These are phyloP conservation scores for Drosophila takahashii DNA, from an alignment of 1,140 invertebrate genomes.

Conservation along the genomic window DNA sequence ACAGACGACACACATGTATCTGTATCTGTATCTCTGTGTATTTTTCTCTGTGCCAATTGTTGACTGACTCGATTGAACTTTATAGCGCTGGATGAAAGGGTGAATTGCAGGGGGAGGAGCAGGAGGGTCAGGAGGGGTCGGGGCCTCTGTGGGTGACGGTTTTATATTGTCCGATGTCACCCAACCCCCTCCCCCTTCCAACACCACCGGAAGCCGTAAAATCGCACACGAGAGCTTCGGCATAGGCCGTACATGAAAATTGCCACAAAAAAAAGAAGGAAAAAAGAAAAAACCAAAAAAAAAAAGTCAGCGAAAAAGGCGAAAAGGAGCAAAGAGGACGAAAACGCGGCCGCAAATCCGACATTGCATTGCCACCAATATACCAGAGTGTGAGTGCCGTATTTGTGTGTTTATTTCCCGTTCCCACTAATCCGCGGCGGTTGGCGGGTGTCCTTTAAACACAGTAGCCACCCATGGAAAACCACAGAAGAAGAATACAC, in stretches of 20 bases:
- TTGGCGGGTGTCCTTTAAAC: slow-evolving; percentile 30
- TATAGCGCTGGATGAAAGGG: slow-evolving; percentile 35
- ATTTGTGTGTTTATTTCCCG: slow-evolving; percentile 28
- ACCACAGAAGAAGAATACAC: background rate
- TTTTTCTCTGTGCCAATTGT: slow-evolving; percentile 62
- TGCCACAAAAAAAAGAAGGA: slow-evolving; percentile 39
- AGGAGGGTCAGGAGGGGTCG: background rate
- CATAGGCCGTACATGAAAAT: slow-evolving; percentile 59
- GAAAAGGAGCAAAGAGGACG: slow-evolving; percentile 6
- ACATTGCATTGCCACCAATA: slow-evolving; percentile 69
- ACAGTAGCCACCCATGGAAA: slow-evolving; percentile 10
- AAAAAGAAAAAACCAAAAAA: slow-evolving; percentile 42
- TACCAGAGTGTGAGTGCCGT: slow-evolving; percentile 10
- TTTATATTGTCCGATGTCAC: slow-evolving; percentile 65
- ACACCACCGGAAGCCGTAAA: slow-evolving; percentile 68
- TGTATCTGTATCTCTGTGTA: slow-evolving; percentile 25
- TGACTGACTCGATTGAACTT: slow-evolving; percentile 79
- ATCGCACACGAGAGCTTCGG: slow-evolving; percentile 47
- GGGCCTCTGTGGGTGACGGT: slow-evolving; percentile 31
- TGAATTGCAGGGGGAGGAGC: background rate
- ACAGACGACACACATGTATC: slow-evolving; percentile 32
- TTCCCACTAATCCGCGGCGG: slow-evolving; percentile 11
- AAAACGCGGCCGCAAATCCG: slow-evolving; percentile 69
- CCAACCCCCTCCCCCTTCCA: background rate
- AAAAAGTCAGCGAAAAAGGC: slow-evolving; percentile 2